phyloP scores from a whole-genome alignment of 2,797 vertebrate genomes.

The Clarias fuscus region DNA sequence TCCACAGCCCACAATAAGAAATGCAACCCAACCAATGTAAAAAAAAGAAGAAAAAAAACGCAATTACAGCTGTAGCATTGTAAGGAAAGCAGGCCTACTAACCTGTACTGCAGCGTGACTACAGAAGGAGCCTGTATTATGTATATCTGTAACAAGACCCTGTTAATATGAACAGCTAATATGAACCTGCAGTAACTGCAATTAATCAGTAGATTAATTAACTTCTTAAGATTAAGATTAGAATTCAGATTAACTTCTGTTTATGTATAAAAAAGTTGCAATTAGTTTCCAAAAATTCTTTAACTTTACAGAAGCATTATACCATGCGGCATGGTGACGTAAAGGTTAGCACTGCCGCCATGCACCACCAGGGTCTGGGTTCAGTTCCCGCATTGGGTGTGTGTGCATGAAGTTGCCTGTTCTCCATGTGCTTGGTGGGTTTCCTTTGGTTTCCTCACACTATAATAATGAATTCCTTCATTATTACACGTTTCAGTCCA shows the following conservation, averaged over 20 bases:
- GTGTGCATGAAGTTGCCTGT: no score
- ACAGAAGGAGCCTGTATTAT: background rate
- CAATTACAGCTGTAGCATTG: slow-evolving; percentile 2
- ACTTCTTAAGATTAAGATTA: no score
- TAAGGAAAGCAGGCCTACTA: background rate
- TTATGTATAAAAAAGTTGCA: background rate
- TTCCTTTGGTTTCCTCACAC: no score
- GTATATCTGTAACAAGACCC: background rate
- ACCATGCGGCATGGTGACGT: no score
- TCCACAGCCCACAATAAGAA: background rate
- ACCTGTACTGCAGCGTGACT: background rate
- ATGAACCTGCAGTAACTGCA: background rate
- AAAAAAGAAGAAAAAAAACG: background rate
- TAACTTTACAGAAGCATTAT: no score
- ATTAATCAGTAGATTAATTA: background rate
- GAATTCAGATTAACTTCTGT: background rate
- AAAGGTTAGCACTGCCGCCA: no score
- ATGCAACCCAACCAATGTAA: background rate
- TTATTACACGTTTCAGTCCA: no score
- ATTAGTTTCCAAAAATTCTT: background rate
- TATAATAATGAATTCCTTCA: no score
- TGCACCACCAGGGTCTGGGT: no score
- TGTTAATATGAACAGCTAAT: background rate
- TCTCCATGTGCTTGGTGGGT: no score
- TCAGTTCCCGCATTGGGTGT: no score